Conservation (phyloP, 2,888 invertebrate genomes). For the Hemicrepidius hirtus region DNA sequence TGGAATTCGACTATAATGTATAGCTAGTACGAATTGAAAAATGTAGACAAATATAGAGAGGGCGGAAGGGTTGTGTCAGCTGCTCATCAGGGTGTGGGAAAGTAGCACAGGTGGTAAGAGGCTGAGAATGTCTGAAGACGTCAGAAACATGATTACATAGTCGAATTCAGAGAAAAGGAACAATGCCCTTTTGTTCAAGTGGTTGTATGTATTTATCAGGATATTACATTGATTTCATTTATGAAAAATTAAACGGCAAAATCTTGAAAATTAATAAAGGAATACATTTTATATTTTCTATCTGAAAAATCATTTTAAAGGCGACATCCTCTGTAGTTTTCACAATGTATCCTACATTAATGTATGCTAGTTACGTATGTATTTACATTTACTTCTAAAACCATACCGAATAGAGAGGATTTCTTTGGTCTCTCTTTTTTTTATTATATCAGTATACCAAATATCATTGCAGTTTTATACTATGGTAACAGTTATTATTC, state of each 20-base stretch:
- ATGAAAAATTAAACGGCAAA: constrained; percentile 1
- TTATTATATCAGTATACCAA: too few relatives aligned
- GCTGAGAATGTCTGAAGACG: constrained; percentile 57
- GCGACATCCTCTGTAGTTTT: too few relatives aligned
- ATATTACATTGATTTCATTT: constrained; percentile 12
- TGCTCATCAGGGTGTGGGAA: constrained; percentile 69
- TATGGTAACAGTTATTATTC: constrained; percentile 57
- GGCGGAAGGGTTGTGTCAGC: constrained; percentile 70
- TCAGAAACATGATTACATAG: constrained; percentile 40
- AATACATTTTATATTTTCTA: too few relatives aligned
- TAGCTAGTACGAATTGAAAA: constrained; percentile 43
- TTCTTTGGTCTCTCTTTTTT: too few relatives aligned
- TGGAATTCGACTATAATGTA: constrained; percentile 38
- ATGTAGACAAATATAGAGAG: constrained; percentile 57
- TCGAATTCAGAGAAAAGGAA: constrained; percentile 36
- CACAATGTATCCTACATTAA: too few relatives aligned
- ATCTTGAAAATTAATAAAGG: constrained; percentile 7
- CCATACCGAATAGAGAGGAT: too few relatives aligned
- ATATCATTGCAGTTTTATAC: constrained; percentile 56
- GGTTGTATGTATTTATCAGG: not conserved
- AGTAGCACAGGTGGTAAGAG: constrained; percentile 68
- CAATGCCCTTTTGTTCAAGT: constrained; percentile 9
- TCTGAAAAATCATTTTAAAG: too few relatives aligned
- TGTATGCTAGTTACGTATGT: too few relatives aligned
- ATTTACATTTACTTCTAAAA: too few relatives aligned